These are phyloP conservation scores for Melieria omissa DNA, from an alignment of 2,888 invertebrate genomes.

Conservation along the genomic window DNA sequence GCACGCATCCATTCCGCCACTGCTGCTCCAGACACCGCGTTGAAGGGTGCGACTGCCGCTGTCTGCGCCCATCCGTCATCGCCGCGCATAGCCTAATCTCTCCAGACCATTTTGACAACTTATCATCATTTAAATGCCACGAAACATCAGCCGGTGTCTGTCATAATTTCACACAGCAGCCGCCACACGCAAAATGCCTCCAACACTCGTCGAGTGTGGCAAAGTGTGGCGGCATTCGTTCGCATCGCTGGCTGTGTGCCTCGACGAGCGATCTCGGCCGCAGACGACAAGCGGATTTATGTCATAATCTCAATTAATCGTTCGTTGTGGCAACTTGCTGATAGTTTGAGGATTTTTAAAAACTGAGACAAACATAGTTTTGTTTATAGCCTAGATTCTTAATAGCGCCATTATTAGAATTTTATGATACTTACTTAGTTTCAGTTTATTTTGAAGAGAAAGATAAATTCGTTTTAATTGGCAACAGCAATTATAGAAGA, in stretches of 20 bases:
- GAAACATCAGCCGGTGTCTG: slow-evolving; percentile 47
- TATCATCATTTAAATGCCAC: slow-evolving; percentile 56
- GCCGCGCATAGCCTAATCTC: slow-evolving; percentile 41
- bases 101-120: slow-evolving; percentile 59
- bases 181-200: slow-evolving; percentile 24
- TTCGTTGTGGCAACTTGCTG: slow-evolving; percentile 44
- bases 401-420: no score
- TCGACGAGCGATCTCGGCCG: slow-evolving; percentile 23
- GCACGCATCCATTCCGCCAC: neutral
- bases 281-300: slow-evolving; percentile 63
- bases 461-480: no score
- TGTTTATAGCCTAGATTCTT: no score
- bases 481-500: no score
- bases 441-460: no score
- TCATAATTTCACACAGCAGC: slow-evolving; percentile 48
- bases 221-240: neutral
- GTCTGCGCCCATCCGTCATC: slow-evolving; percentile 60
- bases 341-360: slow-evolving; percentile 26
- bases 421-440: no score
- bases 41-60: slow-evolving; percentile 28
- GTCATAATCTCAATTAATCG: slow-evolving; percentile 63
- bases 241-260: slow-evolving; percentile 20
- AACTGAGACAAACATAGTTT: no score
- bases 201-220: neutral
- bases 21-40: neutral